Evolutionary conservation across 2,113 vertebrate genomes (phyloP).

Genomic region (Anhinga rufa): DNA sequence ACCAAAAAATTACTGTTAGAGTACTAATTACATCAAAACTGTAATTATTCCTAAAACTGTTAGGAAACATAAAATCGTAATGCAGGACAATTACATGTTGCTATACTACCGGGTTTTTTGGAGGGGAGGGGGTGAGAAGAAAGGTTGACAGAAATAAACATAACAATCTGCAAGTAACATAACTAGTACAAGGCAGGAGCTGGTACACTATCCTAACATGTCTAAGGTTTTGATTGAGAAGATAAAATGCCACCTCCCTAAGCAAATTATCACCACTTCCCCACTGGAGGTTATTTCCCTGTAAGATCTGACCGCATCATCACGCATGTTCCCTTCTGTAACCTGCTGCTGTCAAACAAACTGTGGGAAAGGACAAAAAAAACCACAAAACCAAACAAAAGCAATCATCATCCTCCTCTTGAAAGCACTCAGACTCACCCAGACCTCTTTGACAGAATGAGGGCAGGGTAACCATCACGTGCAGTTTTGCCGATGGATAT

Average conservation of each 20-base stretch:
- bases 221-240: not conserved
- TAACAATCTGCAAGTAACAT: not conserved
- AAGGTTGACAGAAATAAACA: not conserved
- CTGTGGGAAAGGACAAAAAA: not conserved
- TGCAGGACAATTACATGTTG: not conserved
- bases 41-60: not conserved
- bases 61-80: not conserved
- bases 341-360: not conserved
- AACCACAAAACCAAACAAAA: not conserved
- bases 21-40: not conserved
- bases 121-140: fast-evolving
- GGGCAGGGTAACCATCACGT: fast-evolving
- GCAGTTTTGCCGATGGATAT: not conserved
- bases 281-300: not conserved
- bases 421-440: not conserved
- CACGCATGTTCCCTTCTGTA: not conserved
- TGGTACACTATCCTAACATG: not conserved
- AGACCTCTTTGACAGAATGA: not conserved
- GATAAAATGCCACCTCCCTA: not conserved
- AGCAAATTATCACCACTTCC: not conserved
- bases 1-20: not conserved
- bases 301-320: not conserved
- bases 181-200: not conserved
- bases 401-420: not conserved
- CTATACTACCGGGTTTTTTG: not conserved